Evolutionary conservation across 1,140 invertebrate genomes (phyloP).

Genomic region (Platorchestia sp.): DNA sequence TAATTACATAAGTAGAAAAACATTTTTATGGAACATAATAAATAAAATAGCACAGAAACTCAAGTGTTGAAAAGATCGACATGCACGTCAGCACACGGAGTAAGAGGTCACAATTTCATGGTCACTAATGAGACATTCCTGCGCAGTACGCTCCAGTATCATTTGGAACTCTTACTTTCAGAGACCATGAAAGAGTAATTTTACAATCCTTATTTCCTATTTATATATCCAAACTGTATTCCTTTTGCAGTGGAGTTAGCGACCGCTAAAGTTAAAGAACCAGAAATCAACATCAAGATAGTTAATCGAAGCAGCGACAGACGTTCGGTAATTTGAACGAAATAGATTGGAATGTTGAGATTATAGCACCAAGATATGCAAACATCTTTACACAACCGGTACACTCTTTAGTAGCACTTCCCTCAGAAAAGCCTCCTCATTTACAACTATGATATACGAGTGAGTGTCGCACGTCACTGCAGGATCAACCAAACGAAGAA

Average conservation of each 20-base stretch:
- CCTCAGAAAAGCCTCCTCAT: neutral
- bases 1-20: neutral
- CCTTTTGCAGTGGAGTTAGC: neutral
- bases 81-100: neutral
- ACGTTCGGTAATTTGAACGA: neutral
- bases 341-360: neutral
- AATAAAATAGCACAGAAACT: neutral
- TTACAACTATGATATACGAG: neutral
- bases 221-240: no score
- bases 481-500: neutral
- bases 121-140: neutral
- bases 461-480: neutral
- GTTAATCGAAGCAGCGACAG: neutral
- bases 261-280: neutral
- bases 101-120: neutral
- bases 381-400: neutral
- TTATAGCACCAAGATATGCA: neutral
- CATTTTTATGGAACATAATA: neutral
- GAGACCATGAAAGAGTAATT: neutral
- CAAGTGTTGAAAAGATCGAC: neutral
- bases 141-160: neutral
- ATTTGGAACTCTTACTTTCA: neutral
- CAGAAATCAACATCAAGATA: neutral
- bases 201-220: no score
- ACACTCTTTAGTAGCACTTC: neutral